These are phyloP conservation scores for Alloscopus bannaensis DNA, from an alignment of 2,888 invertebrate species.

Conservation along the genomic window DNA sequence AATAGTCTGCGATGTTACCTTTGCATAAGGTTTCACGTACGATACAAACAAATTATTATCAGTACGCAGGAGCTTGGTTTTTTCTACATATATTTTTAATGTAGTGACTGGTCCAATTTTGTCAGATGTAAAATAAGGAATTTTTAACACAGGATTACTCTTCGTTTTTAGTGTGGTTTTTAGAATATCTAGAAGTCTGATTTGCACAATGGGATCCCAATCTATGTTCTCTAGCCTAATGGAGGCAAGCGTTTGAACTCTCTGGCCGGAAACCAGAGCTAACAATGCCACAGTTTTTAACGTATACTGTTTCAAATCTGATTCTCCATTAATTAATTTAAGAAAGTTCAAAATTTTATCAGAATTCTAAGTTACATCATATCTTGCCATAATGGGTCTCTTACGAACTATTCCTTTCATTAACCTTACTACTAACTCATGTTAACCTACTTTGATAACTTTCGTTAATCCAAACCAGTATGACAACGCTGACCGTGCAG, in stretches of 20 bases:
- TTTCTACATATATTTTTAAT: slow-evolving; percentile 21
- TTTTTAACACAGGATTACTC: background rate
- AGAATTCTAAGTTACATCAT: slow-evolving; percentile 47
- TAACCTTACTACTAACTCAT: slow-evolving; percentile 5
- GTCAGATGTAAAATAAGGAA: background rate
- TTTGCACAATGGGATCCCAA: slow-evolving; percentile 11
- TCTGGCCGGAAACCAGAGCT: slow-evolving; percentile 46
- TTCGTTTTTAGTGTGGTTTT: slow-evolving; percentile 23
- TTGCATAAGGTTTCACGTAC: slow-evolving; percentile 6
- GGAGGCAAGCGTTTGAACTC: slow-evolving; percentile 44
- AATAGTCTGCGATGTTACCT: slow-evolving; percentile 49
- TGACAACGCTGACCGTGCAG: slow-evolving; percentile 19
- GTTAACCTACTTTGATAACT: background rate
- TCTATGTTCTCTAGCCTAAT: slow-evolving; percentile 42
- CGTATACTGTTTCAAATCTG: slow-evolving; percentile 25
- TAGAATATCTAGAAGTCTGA: slow-evolving; percentile 12
- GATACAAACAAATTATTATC: slow-evolving; percentile 34
- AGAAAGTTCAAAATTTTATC: slow-evolving; percentile 34
- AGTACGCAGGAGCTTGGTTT: slow-evolving; percentile 9
- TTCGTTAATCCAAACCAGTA: background rate
- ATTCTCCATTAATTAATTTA: background rate
- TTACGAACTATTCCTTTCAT: background rate
- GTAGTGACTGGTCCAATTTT: slow-evolving; percentile 31
- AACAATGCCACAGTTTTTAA: slow-evolving; percentile 42
- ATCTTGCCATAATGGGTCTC: slow-evolving; percentile 44